phyloP scores from a whole-genome alignment of 2,113 vertebrate genomes.

The Protobothrops flavoviridis region DNA sequence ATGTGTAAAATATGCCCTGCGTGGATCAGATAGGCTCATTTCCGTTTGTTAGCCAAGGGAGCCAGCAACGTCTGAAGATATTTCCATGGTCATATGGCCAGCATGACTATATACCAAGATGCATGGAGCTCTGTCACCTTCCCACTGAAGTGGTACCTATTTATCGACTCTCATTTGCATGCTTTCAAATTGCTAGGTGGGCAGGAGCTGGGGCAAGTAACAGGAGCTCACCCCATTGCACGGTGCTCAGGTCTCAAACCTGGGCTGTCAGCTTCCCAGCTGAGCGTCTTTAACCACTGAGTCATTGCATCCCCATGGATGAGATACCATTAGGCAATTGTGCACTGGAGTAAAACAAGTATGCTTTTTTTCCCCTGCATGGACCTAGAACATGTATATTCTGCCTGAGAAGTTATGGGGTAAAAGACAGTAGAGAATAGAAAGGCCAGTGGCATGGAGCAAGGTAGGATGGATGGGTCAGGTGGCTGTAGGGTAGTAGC shows the following conservation, averaged over 20 bases:
- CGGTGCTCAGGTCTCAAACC: neutral
- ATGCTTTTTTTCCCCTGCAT: neutral
- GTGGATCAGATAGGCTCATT: neutral
- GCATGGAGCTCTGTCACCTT: neutral
- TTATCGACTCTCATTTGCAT: too few species aligned
- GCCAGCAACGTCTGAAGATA: too few species aligned
- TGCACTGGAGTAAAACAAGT: neutral
- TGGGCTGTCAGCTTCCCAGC: neutral
- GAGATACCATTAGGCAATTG: neutral
- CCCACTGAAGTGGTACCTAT: neutral
- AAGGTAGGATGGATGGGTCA: neutral
- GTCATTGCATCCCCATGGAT: neutral
- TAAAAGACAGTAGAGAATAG: neutral
- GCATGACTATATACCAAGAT: neutral
- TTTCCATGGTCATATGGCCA: neutral
- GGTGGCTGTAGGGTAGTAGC: neutral
- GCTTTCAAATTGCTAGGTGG: too few species aligned
- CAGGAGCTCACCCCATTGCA: neutral
- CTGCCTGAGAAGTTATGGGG: neutral
- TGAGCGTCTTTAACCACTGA: neutral
- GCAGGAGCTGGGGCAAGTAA: too few species aligned
- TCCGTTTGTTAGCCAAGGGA: neutral
- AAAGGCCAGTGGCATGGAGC: neutral
- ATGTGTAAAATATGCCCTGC: neutral
- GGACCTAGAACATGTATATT: neutral